Evolutionary conservation across 2,888 invertebrate genomes (phyloP), one percentile per base, ranked within the genome.

Genomic region (Torymus aiolomorphi): DNA sequence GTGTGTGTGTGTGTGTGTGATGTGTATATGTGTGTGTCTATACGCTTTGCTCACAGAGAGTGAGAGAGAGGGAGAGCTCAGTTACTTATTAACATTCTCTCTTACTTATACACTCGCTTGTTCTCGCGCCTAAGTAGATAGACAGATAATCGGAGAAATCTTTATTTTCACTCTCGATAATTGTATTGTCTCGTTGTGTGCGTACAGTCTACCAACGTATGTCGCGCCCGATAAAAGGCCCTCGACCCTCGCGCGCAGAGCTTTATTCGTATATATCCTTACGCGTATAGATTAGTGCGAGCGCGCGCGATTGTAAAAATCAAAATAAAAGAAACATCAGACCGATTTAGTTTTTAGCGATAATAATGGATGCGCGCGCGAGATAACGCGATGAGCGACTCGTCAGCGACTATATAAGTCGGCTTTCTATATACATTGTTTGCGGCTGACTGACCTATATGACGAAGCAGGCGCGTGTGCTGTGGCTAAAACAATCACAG

Each of bases 211-310:
- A 8, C 42, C 8, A 10, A 42, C 5, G 42, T 42, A 10, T 10
- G 42, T 42, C 54, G 75, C 70, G 82, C 10, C 82, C 81, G 85
- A 85, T 85, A 85, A 83, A 82, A 83, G 85, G 83, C 81, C 81
- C 76, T 82, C 83, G 83, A 85, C 82, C 84, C 82, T 20, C 12
- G 0, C 51, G 57, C 59, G n/a, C n/a, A n/a, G n/a, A 31, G 31
- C 31, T 31, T 51, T 80, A 31, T 13, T 4, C 18, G 31, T 14
- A 63, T 24, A 42, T n/a, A n/a, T 49, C 14, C 49, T 42, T 42
- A n/a, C 2, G 16, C 65, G 2, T 11, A 3, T 20, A 20, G 0
- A 20, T n/a, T 57, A 54, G n/a, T 57, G n/a, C 56, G 12, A 1
- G 42, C 12, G 18, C 54, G 54, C 14, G 16, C 18, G 59, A 24